phyloP scores from a whole-genome alignment of 2,113 vertebrate species.

The Sinocyclocheilus anshuiensis region DNA sequence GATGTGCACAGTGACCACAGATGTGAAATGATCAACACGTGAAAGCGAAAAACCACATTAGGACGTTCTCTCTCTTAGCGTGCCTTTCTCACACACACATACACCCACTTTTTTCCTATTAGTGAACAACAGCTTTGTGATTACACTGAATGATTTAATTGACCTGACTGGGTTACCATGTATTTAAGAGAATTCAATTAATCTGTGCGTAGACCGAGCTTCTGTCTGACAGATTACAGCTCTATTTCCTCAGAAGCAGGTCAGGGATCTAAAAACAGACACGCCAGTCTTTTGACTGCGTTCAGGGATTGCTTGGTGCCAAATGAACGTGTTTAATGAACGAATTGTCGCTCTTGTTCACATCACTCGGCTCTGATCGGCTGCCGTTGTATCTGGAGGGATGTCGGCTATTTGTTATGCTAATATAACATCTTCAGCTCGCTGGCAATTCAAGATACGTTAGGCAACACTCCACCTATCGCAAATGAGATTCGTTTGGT shows the following conservation, averaged over 20 bases:
- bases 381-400: slow-evolving; percentile 46
- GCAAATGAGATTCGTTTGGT: slow-evolving; percentile 39
- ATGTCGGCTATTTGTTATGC: slow-evolving; percentile 53
- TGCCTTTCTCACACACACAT: slow-evolving; percentile 1
- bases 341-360: slow-evolving; percentile 23
- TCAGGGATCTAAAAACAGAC: slow-evolving; percentile 59
- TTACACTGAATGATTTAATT: slow-evolving; percentile 78
- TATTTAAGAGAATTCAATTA: slow-evolving; percentile 70
- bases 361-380: slow-evolving; percentile 27
- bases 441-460: slow-evolving; percentile 11
- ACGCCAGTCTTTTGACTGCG: slow-evolving; percentile 55
- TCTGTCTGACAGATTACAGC: slow-evolving; percentile 65
- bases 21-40: background rate
- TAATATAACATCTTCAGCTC: slow-evolving; percentile 49
- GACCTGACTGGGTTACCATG: slow-evolving; percentile 70
- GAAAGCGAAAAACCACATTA: background rate
- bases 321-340: slow-evolving; percentile 50
- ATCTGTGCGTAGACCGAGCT: slow-evolving; percentile 61
- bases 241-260: slow-evolving; percentile 63
- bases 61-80: background rate
- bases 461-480: slow-evolving; percentile 37
- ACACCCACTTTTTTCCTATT: slow-evolving; percentile 54
- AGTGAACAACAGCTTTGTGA: slow-evolving; percentile 68
- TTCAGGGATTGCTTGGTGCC: slow-evolving; percentile 37
- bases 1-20: background rate